A percentile compares a stretch with the other conserved stretches of the same genome.
Evolutionary conservation across 2,113 vertebrate genomes (phyloP).

Genomic region (Alexandromys fortis): DNA sequence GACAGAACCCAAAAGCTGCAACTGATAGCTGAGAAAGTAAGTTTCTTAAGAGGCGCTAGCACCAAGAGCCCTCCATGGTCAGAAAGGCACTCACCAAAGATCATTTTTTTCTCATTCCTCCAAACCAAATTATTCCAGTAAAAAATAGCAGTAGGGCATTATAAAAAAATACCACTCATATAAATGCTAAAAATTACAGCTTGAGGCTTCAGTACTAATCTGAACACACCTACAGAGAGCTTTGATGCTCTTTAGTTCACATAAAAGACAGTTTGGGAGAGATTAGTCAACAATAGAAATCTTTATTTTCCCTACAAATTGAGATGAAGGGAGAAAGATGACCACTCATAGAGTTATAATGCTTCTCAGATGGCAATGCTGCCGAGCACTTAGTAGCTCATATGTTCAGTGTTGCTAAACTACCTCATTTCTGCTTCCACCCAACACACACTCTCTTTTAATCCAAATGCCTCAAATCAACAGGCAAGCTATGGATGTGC

Average conservation of each 20-base stretch:
- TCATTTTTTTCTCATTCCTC: slow-evolving; percentile 49
- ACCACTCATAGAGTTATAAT: slow-evolving; percentile 46
- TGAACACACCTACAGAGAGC: slow-evolving; percentile 55
- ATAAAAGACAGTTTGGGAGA: slow-evolving; percentile 62
- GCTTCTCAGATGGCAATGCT: not conserved
- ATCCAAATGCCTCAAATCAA: slow-evolving; percentile 30
- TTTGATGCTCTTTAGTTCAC: slow-evolving; percentile 62
- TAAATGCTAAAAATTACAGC: slow-evolving; percentile 65
- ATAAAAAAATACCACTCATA: slow-evolving; percentile 10
- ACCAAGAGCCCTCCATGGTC: slow-evolving; percentile 51
- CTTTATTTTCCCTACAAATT: slow-evolving; percentile 66
- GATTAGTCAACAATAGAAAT: slow-evolving; percentile 56
- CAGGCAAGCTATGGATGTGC: not conserved
- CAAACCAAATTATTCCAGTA: slow-evolving; percentile 62
- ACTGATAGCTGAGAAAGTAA: slow-evolving; percentile 12
- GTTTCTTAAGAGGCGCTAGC: not conserved
- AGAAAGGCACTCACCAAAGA: slow-evolving; percentile 45
- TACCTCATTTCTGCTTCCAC: slow-evolving; percentile 11
- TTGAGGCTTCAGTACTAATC: slow-evolving; percentile 62
- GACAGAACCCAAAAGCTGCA: slow-evolving; percentile 21
- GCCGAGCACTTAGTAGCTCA: not conserved
- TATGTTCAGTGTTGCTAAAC: slow-evolving; percentile 41
- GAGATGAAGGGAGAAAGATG: slow-evolving; percentile 31
- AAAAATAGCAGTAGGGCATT: slow-evolving; percentile 66
- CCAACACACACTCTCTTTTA: slow-evolving; percentile 10